Evolutionary conservation across 1,140 invertebrate species (phyloP).

Genomic region (Thaumetopoea pityocampa): DNA sequence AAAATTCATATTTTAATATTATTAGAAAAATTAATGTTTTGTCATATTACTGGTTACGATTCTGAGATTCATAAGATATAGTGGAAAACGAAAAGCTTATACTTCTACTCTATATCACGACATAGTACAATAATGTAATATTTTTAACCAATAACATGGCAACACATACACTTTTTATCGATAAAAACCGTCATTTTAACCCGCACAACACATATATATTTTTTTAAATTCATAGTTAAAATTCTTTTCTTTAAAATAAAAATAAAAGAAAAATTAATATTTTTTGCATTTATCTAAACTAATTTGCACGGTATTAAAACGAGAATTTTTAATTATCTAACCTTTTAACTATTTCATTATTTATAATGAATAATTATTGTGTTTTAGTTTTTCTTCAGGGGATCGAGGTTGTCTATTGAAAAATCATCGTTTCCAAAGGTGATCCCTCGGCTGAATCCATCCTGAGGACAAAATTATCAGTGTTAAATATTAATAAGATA

Average conservation of each 20-base stretch:
- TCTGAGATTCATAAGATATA: constrained; percentile 36
- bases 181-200: constrained; percentile 36
- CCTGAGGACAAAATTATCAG: constrained; percentile 77
- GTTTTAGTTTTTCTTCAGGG: constrained; percentile 78
- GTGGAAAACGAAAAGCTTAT: constrained; percentile 21
- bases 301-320: constrained; percentile 51
- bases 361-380: constrained; percentile 28
- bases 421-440: constrained; percentile 89
- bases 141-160: constrained; percentile 67
- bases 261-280: no score
- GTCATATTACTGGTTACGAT: constrained; percentile 38
- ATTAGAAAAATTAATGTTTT: constrained; percentile 23
- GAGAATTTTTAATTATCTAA: constrained; percentile 40
- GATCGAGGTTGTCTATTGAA: constrained; percentile 87
- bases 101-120: constrained; percentile 61
- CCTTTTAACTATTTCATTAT: constrained; percentile 49
- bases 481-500: no score
- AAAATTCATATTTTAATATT: constrained; percentile 20
- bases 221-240: constrained; percentile 27
- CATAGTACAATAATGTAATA: constrained; percentile 31
- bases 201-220: constrained; percentile 44
- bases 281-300: constrained; percentile 45
- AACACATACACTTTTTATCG: constrained; percentile 39
- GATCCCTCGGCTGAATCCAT: constrained; percentile 89
- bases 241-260: constrained; percentile 29